A percentile compares a stretch with the other conserved stretches of the same genome.
phyloP scores from a whole-genome alignment of 2,888 invertebrate genomes.

The Sicus ferrugineus region DNA sequence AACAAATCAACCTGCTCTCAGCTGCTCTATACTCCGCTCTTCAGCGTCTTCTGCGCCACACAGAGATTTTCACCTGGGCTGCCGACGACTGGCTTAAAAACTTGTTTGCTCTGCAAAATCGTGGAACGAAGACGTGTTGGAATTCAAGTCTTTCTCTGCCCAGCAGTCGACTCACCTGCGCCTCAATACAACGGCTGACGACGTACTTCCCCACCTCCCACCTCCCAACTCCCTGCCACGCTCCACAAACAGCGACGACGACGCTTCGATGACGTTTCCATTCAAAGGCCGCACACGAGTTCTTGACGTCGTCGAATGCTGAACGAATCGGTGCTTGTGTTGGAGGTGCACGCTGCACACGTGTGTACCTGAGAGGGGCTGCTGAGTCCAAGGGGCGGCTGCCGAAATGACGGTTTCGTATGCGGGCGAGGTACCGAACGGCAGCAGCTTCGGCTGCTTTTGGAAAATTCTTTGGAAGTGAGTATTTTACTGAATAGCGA shows the following conservation, averaged over 20 bases:
- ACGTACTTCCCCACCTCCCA: not conserved
- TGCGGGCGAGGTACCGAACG: constrained; percentile 89
- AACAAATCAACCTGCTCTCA: not conserved
- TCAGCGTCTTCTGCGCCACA: no score
- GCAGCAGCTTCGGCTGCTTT: constrained; percentile 91
- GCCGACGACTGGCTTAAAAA: not conserved
- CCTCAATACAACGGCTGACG: not conserved
- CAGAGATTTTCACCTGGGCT: not conserved
- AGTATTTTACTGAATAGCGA: constrained; percentile 62
- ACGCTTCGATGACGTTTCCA: constrained; percentile 34
- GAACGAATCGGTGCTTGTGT: constrained; percentile 18
- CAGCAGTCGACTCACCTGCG: constrained; percentile 24
- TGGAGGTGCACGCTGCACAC: not conserved
- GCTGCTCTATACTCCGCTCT: not conserved
- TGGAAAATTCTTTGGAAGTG: constrained; percentile 89
- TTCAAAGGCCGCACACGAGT: constrained; percentile 8
- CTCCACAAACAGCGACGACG: constrained; percentile 1
- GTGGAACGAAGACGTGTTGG: constrained; percentile 21
- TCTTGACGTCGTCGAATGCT: constrained; percentile 20
- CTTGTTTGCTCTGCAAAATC: constrained; percentile 20
- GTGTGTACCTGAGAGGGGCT: constrained; percentile 23
- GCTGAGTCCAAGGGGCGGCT: not conserved
- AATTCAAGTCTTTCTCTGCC: constrained; percentile 15
- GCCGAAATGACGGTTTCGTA: constrained; percentile 84
- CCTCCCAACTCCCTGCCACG: not conserved